A percentile compares a stretch with the other conserved stretches of the same genome.
These are phyloP conservation scores for Macquaria ambigua DNA, from an alignment of 2,113 vertebrate species.

Conservation along the genomic window DNA sequence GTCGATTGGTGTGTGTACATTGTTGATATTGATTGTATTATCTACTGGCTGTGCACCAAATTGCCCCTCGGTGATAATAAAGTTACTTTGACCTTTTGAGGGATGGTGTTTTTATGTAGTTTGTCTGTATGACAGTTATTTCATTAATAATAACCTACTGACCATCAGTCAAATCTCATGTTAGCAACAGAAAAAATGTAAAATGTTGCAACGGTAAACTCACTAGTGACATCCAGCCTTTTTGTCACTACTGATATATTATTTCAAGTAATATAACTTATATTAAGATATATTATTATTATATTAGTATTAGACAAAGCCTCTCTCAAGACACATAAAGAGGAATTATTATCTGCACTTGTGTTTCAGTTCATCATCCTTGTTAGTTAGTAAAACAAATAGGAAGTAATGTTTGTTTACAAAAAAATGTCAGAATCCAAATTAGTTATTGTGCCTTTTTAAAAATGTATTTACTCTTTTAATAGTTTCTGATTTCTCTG, in stretches of 20 bases:
- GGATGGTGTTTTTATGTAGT: background rate
- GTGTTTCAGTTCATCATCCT: background rate
- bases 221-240: too few species aligned
- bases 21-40: too few species aligned
- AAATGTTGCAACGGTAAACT: background rate
- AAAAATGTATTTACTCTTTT: background rate
- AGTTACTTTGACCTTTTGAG: too few species aligned
- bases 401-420: background rate
- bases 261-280: too few species aligned
- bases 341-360: too few species aligned
- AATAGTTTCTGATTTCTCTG: background rate
- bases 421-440: background rate
- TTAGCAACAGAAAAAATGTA: background rate
- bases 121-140: background rate
- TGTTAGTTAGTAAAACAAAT: too few species aligned
- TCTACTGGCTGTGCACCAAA: too few species aligned
- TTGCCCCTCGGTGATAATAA: too few species aligned
- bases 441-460: background rate
- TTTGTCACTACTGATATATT: too few species aligned
- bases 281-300: too few species aligned
- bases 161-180: background rate
- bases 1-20: too few species aligned
- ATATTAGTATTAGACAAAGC: background rate
- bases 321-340: background rate
- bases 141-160: too few species aligned